Base-by-base conservation (phyloP, 2,797 vertebrate genomes). In the Ctenosaura bakeri region DNA sequence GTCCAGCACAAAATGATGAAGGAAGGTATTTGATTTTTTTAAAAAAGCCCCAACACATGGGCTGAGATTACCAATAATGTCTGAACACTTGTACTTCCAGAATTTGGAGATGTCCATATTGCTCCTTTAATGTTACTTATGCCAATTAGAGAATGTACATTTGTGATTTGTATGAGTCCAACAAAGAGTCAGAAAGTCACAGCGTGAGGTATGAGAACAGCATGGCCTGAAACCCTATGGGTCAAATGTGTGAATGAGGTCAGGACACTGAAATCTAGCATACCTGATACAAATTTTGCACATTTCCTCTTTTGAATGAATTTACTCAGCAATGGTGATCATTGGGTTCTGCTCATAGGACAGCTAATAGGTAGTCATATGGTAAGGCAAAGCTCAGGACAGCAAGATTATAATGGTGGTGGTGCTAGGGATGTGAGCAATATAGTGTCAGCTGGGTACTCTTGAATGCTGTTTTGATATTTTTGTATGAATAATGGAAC, bases 1-100 rank as follows among this genome's bases (percentile, higher is more conserved):
- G 81, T 91, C 95, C 95, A 90, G 93, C n/a, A 64, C 10, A 62
- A 26, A 64, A 83, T 20, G 35, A 42, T 69, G 29, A 29, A 71
- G 46, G 52, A 85, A 38, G 66, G 64, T 4, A 46, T 46, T 46
- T 46, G 16, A 29, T 18, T 59, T 59, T 59, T 59, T 56, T 56
- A 56, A 59, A 16, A 56, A 59, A 59, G 18, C 56, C 56, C 56
- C 56, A 14, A 59, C 42, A 59, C 56, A 59, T 59, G 56, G 56
- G 56, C n/a, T n/a, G n/a, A 59, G 18, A 79, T 79, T 46, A 90
- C 20, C 73, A 29, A 24, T 69, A 26, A 84, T 87, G 52, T 89
- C 91, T 91, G 93, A 38, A 46, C 80, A 91, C 0, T 88, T 54
- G 52, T 79, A 22, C n/a, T 87, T 93, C 85, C 38, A 18, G 13